These are phyloP conservation scores for Corydoras maculifer DNA, from an alignment of 2,113 vertebrate species.

Conservation along the genomic window DNA sequence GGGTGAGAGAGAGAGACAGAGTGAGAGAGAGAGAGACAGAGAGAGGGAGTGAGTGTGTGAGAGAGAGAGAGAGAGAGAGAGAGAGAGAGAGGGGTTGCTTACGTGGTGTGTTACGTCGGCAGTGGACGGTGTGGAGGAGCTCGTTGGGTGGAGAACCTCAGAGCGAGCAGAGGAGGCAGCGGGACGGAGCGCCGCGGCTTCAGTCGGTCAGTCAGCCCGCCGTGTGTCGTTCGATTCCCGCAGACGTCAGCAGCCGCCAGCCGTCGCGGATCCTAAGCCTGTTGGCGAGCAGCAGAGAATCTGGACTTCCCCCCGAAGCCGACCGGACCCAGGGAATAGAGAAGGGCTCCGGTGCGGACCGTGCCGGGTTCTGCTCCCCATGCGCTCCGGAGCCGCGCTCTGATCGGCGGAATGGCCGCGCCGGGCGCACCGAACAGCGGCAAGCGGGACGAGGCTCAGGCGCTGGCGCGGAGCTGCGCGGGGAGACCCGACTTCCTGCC, in stretches of 20 bases:
- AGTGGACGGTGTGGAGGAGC: not conserved
- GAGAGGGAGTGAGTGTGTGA: constrained; percentile 1
- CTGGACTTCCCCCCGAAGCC: no score
- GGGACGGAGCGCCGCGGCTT: not conserved
- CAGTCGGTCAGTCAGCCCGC: not conserved
- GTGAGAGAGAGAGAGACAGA: not conserved
- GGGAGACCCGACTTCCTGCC: constrained; percentile 97
- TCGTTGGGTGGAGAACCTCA: not conserved
- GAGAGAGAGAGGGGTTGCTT: not conserved
- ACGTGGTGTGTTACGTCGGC: not conserved
- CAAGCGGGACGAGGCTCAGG: constrained; percentile 92
- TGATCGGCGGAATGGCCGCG: constrained; percentile 30
- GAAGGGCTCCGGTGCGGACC: no score
- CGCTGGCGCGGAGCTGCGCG: constrained; percentile 90
- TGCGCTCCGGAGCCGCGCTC: constrained; percentile 10
- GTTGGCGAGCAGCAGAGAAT: no score
- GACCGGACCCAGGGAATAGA: no score
- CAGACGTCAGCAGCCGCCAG: constrained; percentile 10
- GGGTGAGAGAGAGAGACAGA: no score
- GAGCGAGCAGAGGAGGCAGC: not conserved
- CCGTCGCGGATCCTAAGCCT: no score
- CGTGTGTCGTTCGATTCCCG: not conserved
- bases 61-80: constrained; percentile 8
- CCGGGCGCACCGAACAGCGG: constrained; percentile 66
- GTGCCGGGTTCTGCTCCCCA: not conserved